Evolutionary conservation across 2,113 vertebrate genomes (phyloP).

Genomic region (Corythoichthys intestinalis): DNA sequence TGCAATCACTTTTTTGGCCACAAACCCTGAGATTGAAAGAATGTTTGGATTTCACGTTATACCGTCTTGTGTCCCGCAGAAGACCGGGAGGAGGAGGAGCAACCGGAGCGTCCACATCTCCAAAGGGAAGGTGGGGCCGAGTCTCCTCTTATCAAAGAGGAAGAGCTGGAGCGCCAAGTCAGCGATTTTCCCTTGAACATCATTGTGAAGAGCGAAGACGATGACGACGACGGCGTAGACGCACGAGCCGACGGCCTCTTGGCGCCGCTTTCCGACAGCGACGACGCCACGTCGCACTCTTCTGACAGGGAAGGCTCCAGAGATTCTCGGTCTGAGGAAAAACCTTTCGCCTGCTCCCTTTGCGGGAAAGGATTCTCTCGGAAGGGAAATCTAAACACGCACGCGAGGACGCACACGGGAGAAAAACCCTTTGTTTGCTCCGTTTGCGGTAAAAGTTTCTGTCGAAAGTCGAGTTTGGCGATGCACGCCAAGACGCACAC

Average conservation of each 20-base stretch:
- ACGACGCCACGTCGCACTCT: neutral
- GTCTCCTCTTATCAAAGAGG: neutral
- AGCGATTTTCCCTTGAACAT: neutral
- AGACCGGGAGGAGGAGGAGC: neutral
- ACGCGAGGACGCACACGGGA: neutral
- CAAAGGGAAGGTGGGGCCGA: neutral
- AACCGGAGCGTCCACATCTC: neutral
- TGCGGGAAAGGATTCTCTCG: neutral
- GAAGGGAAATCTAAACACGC: neutral
- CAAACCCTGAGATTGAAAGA: too few species aligned
- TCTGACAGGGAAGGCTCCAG: neutral
- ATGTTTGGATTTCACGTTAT: too few species aligned
- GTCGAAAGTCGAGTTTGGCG: neutral
- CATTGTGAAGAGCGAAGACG: neutral
- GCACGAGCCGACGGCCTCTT: neutral
- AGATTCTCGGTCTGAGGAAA: neutral
- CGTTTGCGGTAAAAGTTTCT: neutral
- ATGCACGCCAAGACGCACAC: neutral
- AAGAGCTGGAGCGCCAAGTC: neutral
- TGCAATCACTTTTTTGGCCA: too few species aligned
- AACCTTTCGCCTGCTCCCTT: neutral
- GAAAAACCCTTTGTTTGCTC: slow-evolving; percentile 1
- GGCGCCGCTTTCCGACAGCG: too few species aligned
- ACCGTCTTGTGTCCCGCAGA: neutral
- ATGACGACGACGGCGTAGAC: neutral